Conservation (phyloP, 1,140 invertebrate species). For the Drosophila truncata region DNA sequence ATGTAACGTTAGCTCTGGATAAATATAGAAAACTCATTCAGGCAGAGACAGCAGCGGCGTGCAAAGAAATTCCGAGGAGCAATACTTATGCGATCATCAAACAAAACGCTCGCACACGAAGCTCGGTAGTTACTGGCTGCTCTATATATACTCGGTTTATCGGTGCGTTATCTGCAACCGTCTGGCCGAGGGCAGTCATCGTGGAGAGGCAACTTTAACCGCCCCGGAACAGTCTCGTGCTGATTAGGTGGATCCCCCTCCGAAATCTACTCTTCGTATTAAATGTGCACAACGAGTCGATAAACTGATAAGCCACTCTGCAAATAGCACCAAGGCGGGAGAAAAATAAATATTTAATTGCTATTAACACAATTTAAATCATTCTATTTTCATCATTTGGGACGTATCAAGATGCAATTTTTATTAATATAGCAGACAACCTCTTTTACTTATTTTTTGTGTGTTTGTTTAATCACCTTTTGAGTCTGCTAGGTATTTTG, state of each 20-base stretch:
- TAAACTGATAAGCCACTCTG: conserved; percentile 13
- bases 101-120: background rate
- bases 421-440: background rate
- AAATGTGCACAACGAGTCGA: conserved; percentile 4
- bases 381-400: background rate
- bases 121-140: conserved; percentile 15
- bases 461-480: background rate
- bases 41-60: conserved; percentile 15
- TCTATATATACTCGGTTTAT: conserved; percentile 21
- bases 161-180: conserved; percentile 24
- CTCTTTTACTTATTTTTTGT: background rate
- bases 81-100: conserved; percentile 35
- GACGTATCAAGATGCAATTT: background rate
- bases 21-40: conserved; percentile 47
- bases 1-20: conserved; percentile 44
- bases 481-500: background rate
- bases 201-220: conserved; percentile 18
- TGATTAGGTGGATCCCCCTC: conserved; percentile 22
- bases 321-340: background rate
- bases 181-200: conserved; percentile 30
- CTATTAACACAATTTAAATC: background rate
- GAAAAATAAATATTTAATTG: conserved; percentile 2
- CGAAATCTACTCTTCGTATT: background rate
- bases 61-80: conserved; percentile 10
- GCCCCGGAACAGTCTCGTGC: conserved; percentile 12